Conservation (phyloP, 2,113 vertebrate species). For the Grammomys dolichurus region DNA sequence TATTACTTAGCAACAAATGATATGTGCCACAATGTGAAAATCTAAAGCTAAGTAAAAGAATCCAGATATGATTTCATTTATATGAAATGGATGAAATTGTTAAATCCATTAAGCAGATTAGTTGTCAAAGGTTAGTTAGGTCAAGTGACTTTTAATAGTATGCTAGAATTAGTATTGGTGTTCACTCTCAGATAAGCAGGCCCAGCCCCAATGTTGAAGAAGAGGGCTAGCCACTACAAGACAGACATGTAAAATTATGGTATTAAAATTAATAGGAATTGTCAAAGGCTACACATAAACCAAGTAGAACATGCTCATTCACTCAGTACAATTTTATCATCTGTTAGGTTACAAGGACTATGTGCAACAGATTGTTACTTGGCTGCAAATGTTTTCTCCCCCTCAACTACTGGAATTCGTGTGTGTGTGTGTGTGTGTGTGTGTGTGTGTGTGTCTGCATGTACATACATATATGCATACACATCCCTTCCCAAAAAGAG, state of each 20-base stretch:
- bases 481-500: background rate
- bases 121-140: background rate
- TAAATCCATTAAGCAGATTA: slow-evolving; percentile 23
- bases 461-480: background rate
- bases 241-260: slow-evolving; percentile 31
- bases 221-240: slow-evolving; percentile 7
- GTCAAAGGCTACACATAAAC: background rate
- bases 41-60: slow-evolving; percentile 2
- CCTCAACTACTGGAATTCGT: background rate
- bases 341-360: background rate
- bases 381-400: background rate
- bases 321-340: background rate
- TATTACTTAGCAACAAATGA: background rate
- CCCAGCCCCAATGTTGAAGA: background rate
- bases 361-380: background rate
- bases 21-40: background rate
- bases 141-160: background rate
- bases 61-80: slow-evolving; percentile 17
- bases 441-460: background rate
- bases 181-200: background rate
- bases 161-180: background rate
- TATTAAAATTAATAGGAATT: background rate
- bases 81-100: background rate
- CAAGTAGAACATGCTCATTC: slow-evolving; percentile 5
- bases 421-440: background rate